These are phyloP conservation scores for Macrophya annulata DNA, from an alignment of 2,888 invertebrate species.

Conservation along the genomic window DNA sequence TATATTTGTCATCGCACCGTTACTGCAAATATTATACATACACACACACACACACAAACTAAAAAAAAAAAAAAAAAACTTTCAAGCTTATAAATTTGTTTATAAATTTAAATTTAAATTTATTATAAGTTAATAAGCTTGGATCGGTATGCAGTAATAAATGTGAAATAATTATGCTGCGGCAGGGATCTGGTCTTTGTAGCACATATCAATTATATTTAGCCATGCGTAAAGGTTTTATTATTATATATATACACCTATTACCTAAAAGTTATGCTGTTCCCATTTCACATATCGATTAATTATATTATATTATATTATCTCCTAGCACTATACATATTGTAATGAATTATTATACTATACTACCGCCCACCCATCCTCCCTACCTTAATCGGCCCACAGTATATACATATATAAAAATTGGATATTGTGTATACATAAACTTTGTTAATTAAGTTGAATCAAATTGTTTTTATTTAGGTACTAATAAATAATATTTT, in stretches of 20 bases:
- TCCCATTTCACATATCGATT: conserved; percentile 4
- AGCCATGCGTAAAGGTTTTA: not conserved
- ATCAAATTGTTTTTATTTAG: conserved; percentile 7
- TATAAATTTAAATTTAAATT: not conserved
- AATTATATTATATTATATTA: conserved; percentile 16
- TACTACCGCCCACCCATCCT: not conserved
- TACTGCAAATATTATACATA: not conserved
- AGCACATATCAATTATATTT: conserved; percentile 24
- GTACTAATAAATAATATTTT: not conserved
- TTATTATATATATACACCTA: not conserved
- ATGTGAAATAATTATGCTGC: conserved; percentile 26
- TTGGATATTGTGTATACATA: conserved; percentile 2
- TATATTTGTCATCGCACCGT: conserved; percentile 8
- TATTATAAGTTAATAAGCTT: not conserved
- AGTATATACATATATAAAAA: not conserved
- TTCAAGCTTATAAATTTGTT: conserved; percentile 2
- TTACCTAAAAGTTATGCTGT: not conserved
- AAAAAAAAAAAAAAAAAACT: not conserved
- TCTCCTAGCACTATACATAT: conserved; percentile 12
- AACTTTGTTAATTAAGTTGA: conserved; percentile 4
- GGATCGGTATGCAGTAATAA: not conserved
- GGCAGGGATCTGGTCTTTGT: conserved; percentile 26
- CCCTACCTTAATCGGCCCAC: not conserved
- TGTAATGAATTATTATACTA: conserved; percentile 1
- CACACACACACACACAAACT: not conserved